A percentile compares a stretch with the other conserved stretches of the same genome.
These are phyloP conservation scores for Sprattus sprattus DNA, from an alignment of 2,113 vertebrate genomes.

Conservation along the genomic window DNA sequence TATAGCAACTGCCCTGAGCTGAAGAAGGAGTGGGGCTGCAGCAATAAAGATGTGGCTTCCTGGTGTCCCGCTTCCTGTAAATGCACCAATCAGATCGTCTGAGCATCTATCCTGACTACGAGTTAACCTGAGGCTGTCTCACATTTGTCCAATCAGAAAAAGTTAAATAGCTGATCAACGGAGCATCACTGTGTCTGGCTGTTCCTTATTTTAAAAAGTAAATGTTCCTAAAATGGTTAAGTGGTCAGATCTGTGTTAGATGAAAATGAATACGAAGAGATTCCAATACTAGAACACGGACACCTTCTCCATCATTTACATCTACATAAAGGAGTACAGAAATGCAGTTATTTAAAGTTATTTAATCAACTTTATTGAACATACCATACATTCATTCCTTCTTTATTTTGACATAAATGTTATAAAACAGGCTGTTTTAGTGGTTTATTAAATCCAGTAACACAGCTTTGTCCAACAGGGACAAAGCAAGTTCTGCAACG, in stretches of 20 bases:
- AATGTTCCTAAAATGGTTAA: neutral
- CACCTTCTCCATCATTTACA: too few species aligned
- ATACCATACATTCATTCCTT: neutral
- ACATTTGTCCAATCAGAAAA: neutral
- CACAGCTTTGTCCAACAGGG: neutral
- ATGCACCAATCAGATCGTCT: constrained; percentile 50
- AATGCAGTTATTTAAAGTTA: too few species aligned
- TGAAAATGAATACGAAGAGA: too few species aligned
- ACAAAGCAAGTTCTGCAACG: neutral
- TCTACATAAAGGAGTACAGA: too few species aligned
- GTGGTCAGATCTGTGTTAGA: too few species aligned
- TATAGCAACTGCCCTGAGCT: constrained; percentile 51
- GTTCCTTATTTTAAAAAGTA: neutral
- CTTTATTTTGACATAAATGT: neutral
- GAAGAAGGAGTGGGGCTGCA: constrained; percentile 41
- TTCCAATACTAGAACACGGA: too few species aligned
- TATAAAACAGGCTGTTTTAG: neutral
- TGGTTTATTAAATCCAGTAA: neutral
- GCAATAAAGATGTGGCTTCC: neutral
- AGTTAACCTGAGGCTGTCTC: neutral
- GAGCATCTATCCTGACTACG: neutral
- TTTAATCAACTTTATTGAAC: neutral
- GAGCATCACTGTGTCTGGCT: neutral
- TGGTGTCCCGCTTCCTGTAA: constrained; percentile 58
- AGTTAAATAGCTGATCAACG: neutral